Percentiles rank a stretch among this genome's conserved stretches.
These are phyloP conservation scores for Bombus waltoni DNA, from an alignment of 1,140 invertebrate species.

Conservation along the genomic window DNA sequence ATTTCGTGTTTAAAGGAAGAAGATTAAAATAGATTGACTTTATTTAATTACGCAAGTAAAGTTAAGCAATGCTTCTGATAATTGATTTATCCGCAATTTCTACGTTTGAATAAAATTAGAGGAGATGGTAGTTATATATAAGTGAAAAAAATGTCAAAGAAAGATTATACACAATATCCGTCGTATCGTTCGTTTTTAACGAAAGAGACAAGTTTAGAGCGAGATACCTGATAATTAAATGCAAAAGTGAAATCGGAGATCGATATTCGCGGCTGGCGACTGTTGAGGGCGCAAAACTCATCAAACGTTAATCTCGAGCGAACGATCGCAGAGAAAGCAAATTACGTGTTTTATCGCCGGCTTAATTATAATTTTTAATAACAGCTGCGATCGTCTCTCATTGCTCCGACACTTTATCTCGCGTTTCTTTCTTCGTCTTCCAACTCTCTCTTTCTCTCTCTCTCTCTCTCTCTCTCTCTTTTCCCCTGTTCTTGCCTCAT, in stretches of 20 bases:
- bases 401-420: slow-evolving; percentile 1
- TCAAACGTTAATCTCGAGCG: not conserved
- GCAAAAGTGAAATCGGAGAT: not conserved
- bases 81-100: no score
- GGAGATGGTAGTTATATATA: no score
- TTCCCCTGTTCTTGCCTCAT: no score
- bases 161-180: not conserved
- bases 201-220: no score
- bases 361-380: slow-evolving; percentile 53
- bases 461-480: no score
- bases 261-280: no score
- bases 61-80: no score
- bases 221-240: not conserved
- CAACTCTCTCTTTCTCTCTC: not conserved
- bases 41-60: no score
- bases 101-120: no score
- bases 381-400: slow-evolving; percentile 9
- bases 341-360: slow-evolving; percentile 18
- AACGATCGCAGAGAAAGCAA: not conserved
- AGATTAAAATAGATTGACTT: no score
- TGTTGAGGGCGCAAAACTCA: not conserved
- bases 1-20: no score
- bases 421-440: not conserved
- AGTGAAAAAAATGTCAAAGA: not conserved
- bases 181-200: not conserved